Conservation (phyloP, 53 echinoderm and acorn worm species). For the Echinometra lucunter region DNA sequence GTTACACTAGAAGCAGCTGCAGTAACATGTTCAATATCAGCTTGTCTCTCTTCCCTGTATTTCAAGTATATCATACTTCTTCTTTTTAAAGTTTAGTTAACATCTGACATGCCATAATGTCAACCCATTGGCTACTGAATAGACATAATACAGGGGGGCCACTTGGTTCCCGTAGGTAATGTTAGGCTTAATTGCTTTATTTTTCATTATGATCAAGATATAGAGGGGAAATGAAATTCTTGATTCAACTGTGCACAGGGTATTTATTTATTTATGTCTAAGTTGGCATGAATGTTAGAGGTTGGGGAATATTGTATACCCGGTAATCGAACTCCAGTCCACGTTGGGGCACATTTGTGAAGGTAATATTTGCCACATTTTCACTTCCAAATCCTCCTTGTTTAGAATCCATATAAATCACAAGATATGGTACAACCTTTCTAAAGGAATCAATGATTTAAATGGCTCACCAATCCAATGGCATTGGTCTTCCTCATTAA, state of each 20-base stretch:
- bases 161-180: no score
- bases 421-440: not conserved
- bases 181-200: no score
- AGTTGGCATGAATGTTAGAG: not conserved
- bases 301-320: not conserved
- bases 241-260: not conserved
- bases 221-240: not conserved
- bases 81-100: no score
- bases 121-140: no score
- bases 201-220: not conserved
- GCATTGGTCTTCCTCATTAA: not conserved
- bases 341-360: not conserved
- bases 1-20: not conserved
- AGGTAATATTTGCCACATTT: not conserved
- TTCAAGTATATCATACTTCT: not conserved
- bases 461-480: not conserved
- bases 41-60: not conserved
- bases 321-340: not conserved
- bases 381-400: not conserved
- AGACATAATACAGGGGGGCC: no score
- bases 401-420: not conserved
- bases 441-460: not conserved
- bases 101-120: no score
- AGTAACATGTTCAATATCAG: not conserved
- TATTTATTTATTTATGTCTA: conserved; percentile 12